These are phyloP conservation scores for Epinephelus lanceolatus DNA, from an alignment of 2,113 vertebrate genomes.

Conservation along the genomic window DNA sequence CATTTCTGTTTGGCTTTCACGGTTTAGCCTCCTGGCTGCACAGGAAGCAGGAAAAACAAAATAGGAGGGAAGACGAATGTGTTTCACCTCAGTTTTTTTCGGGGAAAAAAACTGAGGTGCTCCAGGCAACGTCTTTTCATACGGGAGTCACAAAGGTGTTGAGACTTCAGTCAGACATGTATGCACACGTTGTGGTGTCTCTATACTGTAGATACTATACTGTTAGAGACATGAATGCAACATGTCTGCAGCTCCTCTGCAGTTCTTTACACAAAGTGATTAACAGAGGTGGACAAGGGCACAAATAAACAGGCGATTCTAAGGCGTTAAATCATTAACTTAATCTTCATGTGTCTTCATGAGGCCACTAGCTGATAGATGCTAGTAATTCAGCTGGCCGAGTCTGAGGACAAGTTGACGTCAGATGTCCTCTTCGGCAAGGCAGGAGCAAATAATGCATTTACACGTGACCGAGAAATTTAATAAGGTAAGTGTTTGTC, in stretches of 20 bases:
- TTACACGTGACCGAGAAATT: constrained; percentile 55
- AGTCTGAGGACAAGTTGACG: constrained; percentile 53
- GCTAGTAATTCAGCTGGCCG: constrained; percentile 30
- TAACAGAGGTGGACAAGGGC: constrained; percentile 30
- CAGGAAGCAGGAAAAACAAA: constrained; percentile 65
- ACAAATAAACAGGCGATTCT: constrained; percentile 48
- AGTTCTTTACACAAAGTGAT: constrained; percentile 46
- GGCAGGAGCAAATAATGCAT: constrained; percentile 55
- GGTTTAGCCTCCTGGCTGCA: constrained; percentile 58
- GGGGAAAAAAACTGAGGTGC: constrained; percentile 60
- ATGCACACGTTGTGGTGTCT: constrained; percentile 37
- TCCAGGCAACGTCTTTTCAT: constrained; percentile 41
- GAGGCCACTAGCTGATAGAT: constrained; percentile 32
- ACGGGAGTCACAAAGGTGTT: constrained; percentile 48
- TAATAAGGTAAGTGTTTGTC: constrained; percentile 74
- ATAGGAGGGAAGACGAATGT: constrained; percentile 57
- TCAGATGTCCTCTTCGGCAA: constrained; percentile 50
- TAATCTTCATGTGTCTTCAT: constrained; percentile 34
- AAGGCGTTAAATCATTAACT: constrained; percentile 44
- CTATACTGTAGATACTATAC: background rate
- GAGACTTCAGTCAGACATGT: constrained; percentile 47
- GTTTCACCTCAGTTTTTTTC: constrained; percentile 62
- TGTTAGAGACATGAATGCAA: constrained; percentile 11
- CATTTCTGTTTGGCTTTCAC: constrained; percentile 76
- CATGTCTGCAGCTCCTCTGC: constrained; percentile 7